A percentile compares a stretch with the other conserved stretches of the same genome.
Conservation (phyloP, 2,797 vertebrate species). For the Coluber constrictor region DNA sequence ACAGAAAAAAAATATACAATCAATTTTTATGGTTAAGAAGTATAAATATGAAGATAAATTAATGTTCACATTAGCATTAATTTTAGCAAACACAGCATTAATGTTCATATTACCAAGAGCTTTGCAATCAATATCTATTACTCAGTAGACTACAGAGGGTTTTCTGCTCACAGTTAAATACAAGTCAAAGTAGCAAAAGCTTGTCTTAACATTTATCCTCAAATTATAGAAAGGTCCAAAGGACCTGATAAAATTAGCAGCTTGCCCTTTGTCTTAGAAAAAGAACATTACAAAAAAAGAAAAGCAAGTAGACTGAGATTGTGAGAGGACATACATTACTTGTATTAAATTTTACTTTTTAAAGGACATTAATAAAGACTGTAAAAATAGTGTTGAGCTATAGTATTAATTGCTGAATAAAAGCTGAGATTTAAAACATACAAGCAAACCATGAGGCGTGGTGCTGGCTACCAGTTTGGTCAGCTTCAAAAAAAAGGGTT, state of each 20-base stretch:
- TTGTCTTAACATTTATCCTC: conserved; percentile 23
- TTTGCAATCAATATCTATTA: background rate
- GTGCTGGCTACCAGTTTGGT: background rate
- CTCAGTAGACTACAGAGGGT: conserved; percentile 11
- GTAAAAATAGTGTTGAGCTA: background rate
- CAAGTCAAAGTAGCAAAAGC: conserved; percentile 29
- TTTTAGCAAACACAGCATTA: background rate
- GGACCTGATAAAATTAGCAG: conserved; percentile 19
- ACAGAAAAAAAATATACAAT: conserved; percentile 1
- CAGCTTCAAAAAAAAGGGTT: background rate
- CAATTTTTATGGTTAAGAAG: background rate
- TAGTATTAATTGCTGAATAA: background rate
- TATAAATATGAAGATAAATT: background rate
- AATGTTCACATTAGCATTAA: background rate
- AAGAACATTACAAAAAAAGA: conserved; percentile 17
- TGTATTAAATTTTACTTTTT: background rate
- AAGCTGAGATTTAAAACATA: background rate
- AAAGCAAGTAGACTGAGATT: background rate
- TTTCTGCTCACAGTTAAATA: conserved; percentile 43
- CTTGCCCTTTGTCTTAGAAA: background rate
- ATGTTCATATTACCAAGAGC: background rate
- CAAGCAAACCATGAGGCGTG: background rate
- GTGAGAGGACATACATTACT: background rate
- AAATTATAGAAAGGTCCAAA: conserved; percentile 5
- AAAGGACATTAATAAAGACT: conserved; percentile 26